These are phyloP conservation scores for Xenus cinereus DNA, from an alignment of 2,113 vertebrate genomes.

Conservation along the genomic window DNA sequence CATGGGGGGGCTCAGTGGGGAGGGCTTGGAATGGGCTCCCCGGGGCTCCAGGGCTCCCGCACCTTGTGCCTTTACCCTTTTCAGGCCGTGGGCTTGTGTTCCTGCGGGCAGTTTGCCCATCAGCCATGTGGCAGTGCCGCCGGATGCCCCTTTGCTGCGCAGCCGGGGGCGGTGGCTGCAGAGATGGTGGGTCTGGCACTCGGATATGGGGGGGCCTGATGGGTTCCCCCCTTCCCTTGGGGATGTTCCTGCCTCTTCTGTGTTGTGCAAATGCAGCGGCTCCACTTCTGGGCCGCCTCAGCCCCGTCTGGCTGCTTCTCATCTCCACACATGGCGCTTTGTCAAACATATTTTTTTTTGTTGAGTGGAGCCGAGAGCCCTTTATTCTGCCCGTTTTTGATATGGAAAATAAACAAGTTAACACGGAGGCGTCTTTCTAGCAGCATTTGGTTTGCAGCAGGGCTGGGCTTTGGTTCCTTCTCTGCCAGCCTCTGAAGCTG, in stretches of 20 bases:
- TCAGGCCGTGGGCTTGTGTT: background rate
- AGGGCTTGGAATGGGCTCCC: accelerated
- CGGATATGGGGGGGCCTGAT: accelerated
- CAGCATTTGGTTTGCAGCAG: accelerated
- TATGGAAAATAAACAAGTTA: background rate
- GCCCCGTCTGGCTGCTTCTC: background rate
- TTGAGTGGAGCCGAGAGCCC: background rate
- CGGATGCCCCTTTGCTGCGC: accelerated
- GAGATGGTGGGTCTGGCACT: accelerated
- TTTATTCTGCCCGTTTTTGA: background rate
- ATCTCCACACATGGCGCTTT: accelerated
- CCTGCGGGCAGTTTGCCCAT: accelerated
- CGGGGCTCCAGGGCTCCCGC: background rate
- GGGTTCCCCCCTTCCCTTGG: background rate
- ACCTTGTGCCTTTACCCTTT: background rate
- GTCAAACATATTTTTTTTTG: background rate
- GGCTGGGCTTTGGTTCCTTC: background rate
- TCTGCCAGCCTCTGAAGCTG: background rate
- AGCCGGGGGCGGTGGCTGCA: accelerated
- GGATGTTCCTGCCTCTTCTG: background rate
- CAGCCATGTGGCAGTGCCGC: accelerated
- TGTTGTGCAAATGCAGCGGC: background rate
- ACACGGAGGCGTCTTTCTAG: background rate
- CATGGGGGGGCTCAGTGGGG: background rate
- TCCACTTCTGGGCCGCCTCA: accelerated